These are phyloP conservation scores for Lomographa bimaculata DNA, from an alignment of 2,888 invertebrate species.

Conservation along the genomic window DNA sequence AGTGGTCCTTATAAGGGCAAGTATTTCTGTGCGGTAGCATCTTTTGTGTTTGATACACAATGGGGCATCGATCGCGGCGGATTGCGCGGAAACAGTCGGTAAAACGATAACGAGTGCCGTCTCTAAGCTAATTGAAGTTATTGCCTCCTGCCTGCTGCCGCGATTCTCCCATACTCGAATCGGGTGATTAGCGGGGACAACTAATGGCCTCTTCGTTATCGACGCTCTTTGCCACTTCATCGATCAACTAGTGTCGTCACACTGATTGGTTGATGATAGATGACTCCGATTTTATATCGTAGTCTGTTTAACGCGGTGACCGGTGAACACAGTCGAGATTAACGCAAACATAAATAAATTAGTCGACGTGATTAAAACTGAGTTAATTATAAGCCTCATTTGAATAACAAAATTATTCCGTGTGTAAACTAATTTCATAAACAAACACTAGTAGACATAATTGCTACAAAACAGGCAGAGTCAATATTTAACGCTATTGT, in stretches of 20 bases:
- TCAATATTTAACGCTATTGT: too few species aligned
- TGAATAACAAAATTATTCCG: neutral
- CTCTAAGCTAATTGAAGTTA: constrained; percentile 70
- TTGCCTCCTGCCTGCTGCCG: constrained; percentile 40
- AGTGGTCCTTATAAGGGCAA: constrained; percentile 64
- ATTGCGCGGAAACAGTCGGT: constrained; percentile 62
- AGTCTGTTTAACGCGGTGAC: constrained; percentile 30
- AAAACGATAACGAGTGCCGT: constrained; percentile 66
- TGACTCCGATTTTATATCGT: constrained; percentile 37
- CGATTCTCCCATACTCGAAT: constrained; percentile 25
- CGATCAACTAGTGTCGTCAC: constrained; percentile 56
- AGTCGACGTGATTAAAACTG: neutral
- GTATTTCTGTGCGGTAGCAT: constrained; percentile 68
- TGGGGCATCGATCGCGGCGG: constrained; percentile 71
- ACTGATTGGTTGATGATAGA: constrained; percentile 55
- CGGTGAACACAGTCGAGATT: neutral
- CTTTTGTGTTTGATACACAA: constrained; percentile 76
- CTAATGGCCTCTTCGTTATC: constrained; percentile 54
- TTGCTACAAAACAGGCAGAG: too few species aligned
- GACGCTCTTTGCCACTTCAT: constrained; percentile 54
- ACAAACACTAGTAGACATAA: neutral
- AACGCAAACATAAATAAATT: constrained; percentile 2
- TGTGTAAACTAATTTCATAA: neutral
- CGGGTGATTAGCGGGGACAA: constrained; percentile 49
- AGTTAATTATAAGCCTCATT: neutral